These are phyloP conservation scores for Ptiloglossa arizonensis DNA, from an alignment of 1,140 invertebrate genomes.

Conservation along the genomic window DNA sequence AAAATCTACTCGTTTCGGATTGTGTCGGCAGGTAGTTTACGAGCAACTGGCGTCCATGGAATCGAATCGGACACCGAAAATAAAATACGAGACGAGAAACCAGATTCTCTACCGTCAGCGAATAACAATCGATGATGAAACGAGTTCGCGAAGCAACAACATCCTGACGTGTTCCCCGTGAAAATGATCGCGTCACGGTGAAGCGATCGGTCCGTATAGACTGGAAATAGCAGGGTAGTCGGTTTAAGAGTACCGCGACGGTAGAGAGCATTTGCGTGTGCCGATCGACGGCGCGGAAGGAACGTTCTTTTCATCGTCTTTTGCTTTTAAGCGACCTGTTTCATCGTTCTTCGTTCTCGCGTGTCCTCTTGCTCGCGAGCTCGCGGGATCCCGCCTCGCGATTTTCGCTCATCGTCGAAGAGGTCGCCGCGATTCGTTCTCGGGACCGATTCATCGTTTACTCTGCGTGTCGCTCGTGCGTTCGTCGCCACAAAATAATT, in stretches of 20 bases:
- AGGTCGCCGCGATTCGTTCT: too few species aligned
- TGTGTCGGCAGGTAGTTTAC: too few species aligned
- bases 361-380: not conserved
- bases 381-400: not conserved
- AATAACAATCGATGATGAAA: too few species aligned
- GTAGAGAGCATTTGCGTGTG: constrained; percentile 80
- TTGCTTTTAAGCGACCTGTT: constrained; percentile 59
- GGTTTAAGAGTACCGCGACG: constrained; percentile 49
- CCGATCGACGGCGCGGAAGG: constrained; percentile 75
- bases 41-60: too few species aligned
- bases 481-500: not conserved
- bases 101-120: too few species aligned
- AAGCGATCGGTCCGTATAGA: constrained; percentile 46
- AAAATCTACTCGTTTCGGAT: too few species aligned
- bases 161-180: not conserved
- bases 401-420: too few species aligned
- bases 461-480: not conserved
- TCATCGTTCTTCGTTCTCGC: not conserved
- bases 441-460: too few species aligned
- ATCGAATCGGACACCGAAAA: too few species aligned
- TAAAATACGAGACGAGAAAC: too few species aligned
- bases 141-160: too few species aligned
- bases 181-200: constrained; percentile 30
- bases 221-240: constrained; percentile 12
- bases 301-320: constrained; percentile 67